Percentiles rank a stretch among this genome's conserved stretches.
Evolutionary conservation across 2,797 vertebrate genomes (phyloP).

Genomic region (Amazona ochrocephala): DNA sequence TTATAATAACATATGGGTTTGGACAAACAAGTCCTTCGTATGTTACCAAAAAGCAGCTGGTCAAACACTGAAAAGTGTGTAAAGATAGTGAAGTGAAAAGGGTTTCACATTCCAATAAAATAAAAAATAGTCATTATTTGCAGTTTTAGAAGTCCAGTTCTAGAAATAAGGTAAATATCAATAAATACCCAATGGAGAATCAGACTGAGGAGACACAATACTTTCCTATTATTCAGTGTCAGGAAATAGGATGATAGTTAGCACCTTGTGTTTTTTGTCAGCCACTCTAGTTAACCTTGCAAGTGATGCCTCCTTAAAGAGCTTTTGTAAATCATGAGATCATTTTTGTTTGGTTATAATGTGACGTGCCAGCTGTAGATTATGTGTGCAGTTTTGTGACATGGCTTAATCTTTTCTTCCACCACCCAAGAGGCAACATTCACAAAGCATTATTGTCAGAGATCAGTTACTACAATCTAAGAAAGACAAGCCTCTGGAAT

Average conservation of each 20-base stretch:
- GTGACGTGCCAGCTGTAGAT: constrained; percentile 32
- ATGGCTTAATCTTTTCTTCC: not conserved
- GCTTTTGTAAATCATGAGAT: not conserved
- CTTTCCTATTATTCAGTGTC: not conserved
- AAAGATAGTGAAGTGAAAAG: not conserved
- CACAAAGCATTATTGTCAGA: constrained; percentile 33
- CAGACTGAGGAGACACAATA: not conserved
- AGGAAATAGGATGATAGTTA: not conserved
- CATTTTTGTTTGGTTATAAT: not conserved
- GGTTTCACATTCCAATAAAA: not conserved
- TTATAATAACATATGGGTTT: not conserved
- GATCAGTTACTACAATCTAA: constrained; percentile 1
- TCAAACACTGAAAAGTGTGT: not conserved
- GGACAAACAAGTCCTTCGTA: not conserved
- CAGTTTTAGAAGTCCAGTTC: not conserved
- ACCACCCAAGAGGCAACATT: constrained; percentile 31
- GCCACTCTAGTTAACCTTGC: not conserved
- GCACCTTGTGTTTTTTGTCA: not conserved
- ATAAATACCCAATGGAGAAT: not conserved
- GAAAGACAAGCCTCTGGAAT: not conserved
- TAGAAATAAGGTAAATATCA: not conserved
- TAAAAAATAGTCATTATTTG: not conserved
- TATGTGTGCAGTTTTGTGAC: constrained; percentile 2
- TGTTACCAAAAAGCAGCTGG: not conserved
- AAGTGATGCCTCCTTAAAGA: not conserved